phyloP scores from a whole-genome alignment of 2,888 invertebrate species.

The Pardosa pseudoannulata region DNA sequence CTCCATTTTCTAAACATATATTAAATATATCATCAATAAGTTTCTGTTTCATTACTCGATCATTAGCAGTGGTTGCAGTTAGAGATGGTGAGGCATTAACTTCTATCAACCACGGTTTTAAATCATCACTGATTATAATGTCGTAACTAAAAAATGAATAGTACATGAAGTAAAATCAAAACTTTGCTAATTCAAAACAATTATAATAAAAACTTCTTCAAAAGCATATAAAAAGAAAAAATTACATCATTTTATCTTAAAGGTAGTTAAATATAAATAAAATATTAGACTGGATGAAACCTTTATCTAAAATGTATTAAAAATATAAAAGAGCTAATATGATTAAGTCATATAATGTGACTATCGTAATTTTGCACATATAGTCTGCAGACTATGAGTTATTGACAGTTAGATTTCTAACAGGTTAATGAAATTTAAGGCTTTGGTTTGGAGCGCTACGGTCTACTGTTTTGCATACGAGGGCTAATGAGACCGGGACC shows the following conservation, averaged over 20 bases:
- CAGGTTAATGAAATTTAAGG: too few species aligned
- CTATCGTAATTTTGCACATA: too few species aligned
- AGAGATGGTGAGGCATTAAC: slow-evolving; percentile 97
- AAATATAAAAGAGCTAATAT: too few species aligned
- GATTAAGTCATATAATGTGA: too few species aligned
- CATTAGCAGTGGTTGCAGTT: slow-evolving; percentile 95
- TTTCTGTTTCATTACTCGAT: slow-evolving; percentile 94
- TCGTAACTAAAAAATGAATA: slow-evolving; percentile 82
- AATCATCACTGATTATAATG: slow-evolving; percentile 94
- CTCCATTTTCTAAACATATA: slow-evolving; percentile 85
- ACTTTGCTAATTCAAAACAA: not conserved
- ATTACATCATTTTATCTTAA: not conserved
- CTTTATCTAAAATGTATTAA: too few species aligned
- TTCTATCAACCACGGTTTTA: slow-evolving; percentile 88
- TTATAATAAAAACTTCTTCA: not conserved
- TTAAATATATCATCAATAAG: slow-evolving; percentile 94
- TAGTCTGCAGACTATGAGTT: too few species aligned
- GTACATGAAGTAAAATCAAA: not conserved
- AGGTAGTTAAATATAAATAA: too few species aligned
- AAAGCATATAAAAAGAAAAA: not conserved
- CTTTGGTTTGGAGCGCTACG: too few species aligned
- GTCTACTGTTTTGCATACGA: too few species aligned
- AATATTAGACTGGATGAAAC: too few species aligned
- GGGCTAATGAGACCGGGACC: too few species aligned
- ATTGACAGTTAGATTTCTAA: too few species aligned